Conservation (phyloP, 2,113 vertebrate genomes). For the Mixornis gularis region DNA sequence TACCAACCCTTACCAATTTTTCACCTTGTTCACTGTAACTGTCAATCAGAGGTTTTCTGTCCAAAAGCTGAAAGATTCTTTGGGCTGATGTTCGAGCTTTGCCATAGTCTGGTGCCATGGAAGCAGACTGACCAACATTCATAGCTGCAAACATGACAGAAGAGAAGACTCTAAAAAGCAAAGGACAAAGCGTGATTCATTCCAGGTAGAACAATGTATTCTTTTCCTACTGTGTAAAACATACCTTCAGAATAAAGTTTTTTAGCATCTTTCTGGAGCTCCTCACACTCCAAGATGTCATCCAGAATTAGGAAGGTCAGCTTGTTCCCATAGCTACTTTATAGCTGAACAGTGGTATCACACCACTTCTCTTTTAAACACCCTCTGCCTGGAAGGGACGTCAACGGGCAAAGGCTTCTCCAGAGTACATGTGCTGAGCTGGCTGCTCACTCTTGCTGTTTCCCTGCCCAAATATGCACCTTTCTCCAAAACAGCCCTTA, state of each 20-base stretch:
- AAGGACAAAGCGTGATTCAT: not conserved
- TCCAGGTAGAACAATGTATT: not conserved
- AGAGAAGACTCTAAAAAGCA: constrained; percentile 48
- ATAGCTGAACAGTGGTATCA: not conserved
- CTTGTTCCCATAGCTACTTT: not conserved
- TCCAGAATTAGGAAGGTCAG: not conserved
- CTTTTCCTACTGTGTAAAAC: not conserved
- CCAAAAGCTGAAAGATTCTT: constrained; percentile 62
- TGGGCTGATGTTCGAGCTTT: constrained; percentile 58
- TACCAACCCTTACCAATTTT: constrained; percentile 53
- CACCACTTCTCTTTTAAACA: not conserved
- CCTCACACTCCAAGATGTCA: not conserved
- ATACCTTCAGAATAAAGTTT: not conserved
- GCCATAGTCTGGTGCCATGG: constrained; percentile 61
- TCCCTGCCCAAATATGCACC: accelerated
- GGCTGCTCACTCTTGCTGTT: not conserved
- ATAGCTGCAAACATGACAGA: constrained; percentile 51
- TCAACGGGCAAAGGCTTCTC: not conserved
- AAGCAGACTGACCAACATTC: constrained; percentile 55
- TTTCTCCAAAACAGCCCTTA: not conserved
- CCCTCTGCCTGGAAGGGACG: accelerated
- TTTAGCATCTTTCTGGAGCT: not conserved
- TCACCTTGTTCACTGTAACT: constrained; percentile 62
- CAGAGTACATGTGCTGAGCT: not conserved
- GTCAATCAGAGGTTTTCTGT: constrained; percentile 60